These are phyloP conservation scores for Xenopus laevis DNA, from an alignment of 2,113 vertebrate genomes.

Conservation along the genomic window DNA sequence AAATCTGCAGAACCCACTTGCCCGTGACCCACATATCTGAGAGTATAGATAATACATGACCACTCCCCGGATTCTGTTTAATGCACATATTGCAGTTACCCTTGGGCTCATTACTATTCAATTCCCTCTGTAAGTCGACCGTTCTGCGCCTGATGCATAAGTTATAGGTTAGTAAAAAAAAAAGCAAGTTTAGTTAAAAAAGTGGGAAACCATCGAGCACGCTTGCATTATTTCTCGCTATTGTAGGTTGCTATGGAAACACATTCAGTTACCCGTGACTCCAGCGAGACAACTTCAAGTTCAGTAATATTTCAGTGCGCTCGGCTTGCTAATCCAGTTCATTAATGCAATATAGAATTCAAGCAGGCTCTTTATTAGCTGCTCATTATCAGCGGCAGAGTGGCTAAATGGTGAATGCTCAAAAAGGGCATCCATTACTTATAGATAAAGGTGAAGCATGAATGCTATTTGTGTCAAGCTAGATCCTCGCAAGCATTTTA, in stretches of 20 bases:
- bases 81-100: too few relatives aligned
- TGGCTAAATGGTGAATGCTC: constrained; percentile 3
- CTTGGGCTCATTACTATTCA: too few relatives aligned
- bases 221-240: not conserved
- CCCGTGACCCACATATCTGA: too few relatives aligned
- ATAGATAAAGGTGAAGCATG: constrained; percentile 15
- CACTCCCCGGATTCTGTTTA: too few relatives aligned
- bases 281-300: constrained; percentile 4
- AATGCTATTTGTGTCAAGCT: not conserved
- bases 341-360: constrained; percentile 13
- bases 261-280: constrained; percentile 11
- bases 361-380: constrained; percentile 3
- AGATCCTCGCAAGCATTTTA: not conserved
- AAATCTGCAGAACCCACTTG: too few relatives aligned
- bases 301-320: constrained; percentile 16
- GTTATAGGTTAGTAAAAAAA: not conserved
- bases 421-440: constrained; percentile 20
- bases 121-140: too few relatives aligned
- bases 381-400: constrained; percentile 12
- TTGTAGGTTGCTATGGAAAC: constrained; percentile 25
- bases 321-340: constrained; percentile 1
- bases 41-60: too few relatives aligned
- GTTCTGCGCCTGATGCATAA: not conserved
- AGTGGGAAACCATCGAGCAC: not conserved
- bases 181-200: not conserved